Percentiles rank a stretch among this genome's conserved stretches.
Evolutionary conservation across 2,113 vertebrate species (phyloP).

Genomic region (Phycodurus eques): DNA sequence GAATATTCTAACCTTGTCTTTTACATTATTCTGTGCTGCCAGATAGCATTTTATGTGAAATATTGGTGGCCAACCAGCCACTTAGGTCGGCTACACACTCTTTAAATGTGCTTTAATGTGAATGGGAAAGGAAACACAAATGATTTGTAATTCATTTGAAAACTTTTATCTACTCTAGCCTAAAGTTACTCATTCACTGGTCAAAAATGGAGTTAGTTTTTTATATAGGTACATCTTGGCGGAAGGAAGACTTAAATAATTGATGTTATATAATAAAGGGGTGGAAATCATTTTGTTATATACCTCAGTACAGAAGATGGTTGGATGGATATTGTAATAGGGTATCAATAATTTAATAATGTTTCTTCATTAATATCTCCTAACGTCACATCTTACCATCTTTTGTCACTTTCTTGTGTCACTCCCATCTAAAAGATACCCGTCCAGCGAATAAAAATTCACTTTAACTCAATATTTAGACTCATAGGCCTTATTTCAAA

Average conservation of each 20-base stretch:
- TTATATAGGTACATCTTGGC: not conserved
- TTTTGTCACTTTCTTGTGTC: not conserved
- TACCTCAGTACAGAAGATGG: too few relatives aligned
- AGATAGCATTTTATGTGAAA: not conserved
- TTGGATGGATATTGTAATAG: not conserved
- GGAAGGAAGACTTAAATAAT: not conserved
- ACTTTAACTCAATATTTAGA: not conserved
- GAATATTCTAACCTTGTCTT: not conserved
- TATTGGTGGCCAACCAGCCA: not conserved
- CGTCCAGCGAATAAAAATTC: not conserved
- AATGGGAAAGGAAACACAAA: not conserved
- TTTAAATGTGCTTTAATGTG: not conserved
- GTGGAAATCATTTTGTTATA: not conserved
- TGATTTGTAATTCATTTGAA: not conserved
- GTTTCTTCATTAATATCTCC: not conserved
- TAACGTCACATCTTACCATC: not conserved
- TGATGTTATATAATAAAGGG: not conserved
- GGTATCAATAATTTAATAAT: not conserved
- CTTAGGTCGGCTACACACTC: not conserved
- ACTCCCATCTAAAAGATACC: not conserved
- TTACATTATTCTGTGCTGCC: not conserved
- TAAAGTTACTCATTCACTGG: not conserved
- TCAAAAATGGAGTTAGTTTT: not conserved
- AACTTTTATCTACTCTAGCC: not conserved
- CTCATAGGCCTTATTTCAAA: not conserved